These are phyloP conservation scores for Ridgeia piscesae DNA, from an alignment of 1,140 invertebrate genomes.

Conservation along the genomic window DNA sequence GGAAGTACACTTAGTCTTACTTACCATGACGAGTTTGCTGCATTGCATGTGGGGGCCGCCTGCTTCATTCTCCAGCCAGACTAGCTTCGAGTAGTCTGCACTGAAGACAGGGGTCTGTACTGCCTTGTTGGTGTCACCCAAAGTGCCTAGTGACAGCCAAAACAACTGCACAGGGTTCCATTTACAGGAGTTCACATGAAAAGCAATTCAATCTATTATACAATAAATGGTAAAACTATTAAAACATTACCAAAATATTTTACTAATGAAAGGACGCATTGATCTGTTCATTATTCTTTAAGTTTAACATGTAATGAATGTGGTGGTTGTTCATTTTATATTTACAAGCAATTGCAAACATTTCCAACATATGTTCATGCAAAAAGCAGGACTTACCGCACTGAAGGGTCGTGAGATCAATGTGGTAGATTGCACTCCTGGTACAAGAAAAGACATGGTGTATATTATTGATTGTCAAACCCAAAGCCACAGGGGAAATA, in stretches of 20 bases:
- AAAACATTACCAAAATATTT: too few species aligned
- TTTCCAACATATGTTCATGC: too few species aligned
- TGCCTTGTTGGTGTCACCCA: conserved; percentile 26
- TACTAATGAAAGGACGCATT: too few species aligned
- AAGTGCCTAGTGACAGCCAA: not conserved
- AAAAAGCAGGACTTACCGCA: conserved; percentile 23
- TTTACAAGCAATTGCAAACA: too few species aligned
- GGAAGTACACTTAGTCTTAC: not conserved
- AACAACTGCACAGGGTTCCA: not conserved
- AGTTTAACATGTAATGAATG: too few species aligned
- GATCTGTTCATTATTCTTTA: too few species aligned
- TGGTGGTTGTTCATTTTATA: too few species aligned
- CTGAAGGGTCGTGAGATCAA: conserved; percentile 38
- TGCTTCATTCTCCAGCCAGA: conserved; percentile 58
- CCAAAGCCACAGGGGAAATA: not conserved
- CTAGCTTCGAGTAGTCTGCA: conserved; percentile 53
- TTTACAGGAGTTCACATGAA: not conserved
- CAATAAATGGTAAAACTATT: too few species aligned
- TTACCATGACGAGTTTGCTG: conserved; percentile 42
- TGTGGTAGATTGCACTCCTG: conserved; percentile 43
- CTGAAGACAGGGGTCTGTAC: conserved; percentile 53
- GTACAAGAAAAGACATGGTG: conserved; percentile 27
- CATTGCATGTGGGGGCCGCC: conserved; percentile 60
- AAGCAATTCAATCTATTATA: not conserved
- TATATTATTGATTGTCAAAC: conserved; percentile 17